phyloP scores from a whole-genome alignment of 1,140 invertebrate species.

The Drosophila kikkawai region DNA sequence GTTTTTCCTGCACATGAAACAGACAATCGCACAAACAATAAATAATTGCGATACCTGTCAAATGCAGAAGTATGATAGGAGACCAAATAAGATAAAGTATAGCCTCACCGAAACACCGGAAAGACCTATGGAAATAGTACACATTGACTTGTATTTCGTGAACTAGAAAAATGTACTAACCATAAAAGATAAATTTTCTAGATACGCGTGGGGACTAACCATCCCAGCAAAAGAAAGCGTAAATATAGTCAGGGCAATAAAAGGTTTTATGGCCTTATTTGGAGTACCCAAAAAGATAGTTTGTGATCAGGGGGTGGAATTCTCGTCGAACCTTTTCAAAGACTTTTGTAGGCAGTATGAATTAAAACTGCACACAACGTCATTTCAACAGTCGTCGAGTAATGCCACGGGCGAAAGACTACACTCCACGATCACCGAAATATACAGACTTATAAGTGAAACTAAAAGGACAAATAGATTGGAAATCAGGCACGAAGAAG shows the following conservation, averaged over 20 bases:
- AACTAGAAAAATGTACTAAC: not conserved
- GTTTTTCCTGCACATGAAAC: not conserved
- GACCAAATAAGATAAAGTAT: no score
- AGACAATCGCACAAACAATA: not conserved
- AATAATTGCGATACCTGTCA: not conserved
- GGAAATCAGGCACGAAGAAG: not conserved
- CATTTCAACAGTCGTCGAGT: not conserved
- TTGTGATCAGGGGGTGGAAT: not conserved
- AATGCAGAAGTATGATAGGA: not conserved
- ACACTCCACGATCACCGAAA: not conserved
- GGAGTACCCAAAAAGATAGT: not conserved
- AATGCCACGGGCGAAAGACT: not conserved
- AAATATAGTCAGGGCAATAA: not conserved
- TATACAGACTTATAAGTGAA: not conserved
- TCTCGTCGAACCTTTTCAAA: not conserved
- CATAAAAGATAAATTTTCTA: not conserved
- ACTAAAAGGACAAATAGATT: not conserved
- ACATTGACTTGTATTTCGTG: not conserved
- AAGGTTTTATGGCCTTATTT: not conserved
- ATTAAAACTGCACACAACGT: not conserved
- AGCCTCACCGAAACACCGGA: not conserved
- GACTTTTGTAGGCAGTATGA: not conserved
- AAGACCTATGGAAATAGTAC: not conserved
- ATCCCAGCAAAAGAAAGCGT: not conserved
- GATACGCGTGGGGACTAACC: not conserved